These are phyloP conservation scores for Scomber colias DNA, from an alignment of 2,113 vertebrate species.

Conservation along the genomic window DNA sequence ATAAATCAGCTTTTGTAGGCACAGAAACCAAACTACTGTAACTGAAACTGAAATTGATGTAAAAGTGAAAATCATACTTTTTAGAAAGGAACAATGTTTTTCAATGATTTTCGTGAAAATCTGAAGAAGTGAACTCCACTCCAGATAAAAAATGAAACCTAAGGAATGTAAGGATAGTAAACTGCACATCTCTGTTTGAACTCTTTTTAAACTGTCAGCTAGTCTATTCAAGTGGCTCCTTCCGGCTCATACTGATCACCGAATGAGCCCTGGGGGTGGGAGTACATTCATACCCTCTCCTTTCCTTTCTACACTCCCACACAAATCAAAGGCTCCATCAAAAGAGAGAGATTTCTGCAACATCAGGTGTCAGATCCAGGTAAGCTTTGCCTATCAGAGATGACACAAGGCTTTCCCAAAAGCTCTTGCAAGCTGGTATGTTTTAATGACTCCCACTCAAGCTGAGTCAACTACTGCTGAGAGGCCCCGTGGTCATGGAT, in stretches of 20 bases:
- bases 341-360: constrained; percentile 35
- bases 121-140: constrained; percentile 5
- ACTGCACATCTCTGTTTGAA: constrained; percentile 46
- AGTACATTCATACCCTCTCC: constrained; percentile 7
- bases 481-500: constrained; percentile 26
- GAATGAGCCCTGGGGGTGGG: background rate
- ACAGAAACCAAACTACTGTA: background rate
- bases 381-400: constrained; percentile 46
- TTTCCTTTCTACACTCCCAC: constrained; percentile 40
- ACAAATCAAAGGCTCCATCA: constrained; percentile 44
- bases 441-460: constrained; percentile 63
- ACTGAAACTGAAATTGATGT: background rate
- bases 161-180: background rate
- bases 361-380: constrained; percentile 40
- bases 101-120: constrained; percentile 1
- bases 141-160: background rate
- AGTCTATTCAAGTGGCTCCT: constrained; percentile 56
- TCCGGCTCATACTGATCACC: constrained; percentile 57
- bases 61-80: background rate
- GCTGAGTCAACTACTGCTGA: constrained; percentile 67
- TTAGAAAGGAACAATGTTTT: background rate
- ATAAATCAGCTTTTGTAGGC: background rate
- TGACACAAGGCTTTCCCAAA: constrained; percentile 50
- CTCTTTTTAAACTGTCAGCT: constrained; percentile 49
- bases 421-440: constrained; percentile 24